Evolutionary conservation across 2,797 vertebrate genomes (phyloP), one percentile per base, ranked within the genome.

Genomic region (Neosilurus mollespiculum): DNA sequence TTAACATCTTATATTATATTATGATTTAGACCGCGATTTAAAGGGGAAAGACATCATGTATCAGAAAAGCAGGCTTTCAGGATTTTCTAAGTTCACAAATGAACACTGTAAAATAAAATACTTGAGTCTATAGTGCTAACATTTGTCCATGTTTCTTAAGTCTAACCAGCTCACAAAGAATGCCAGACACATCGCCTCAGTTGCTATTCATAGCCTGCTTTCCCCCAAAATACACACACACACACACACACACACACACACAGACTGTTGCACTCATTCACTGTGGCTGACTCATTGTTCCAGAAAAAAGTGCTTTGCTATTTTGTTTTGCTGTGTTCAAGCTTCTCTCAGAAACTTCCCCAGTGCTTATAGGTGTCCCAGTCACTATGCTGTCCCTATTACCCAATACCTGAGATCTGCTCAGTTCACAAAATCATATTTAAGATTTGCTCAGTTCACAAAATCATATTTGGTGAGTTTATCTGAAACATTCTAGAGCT

Each of bases 251-350:
- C 51, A 43, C 4, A 22, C 30, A 10, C 20, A 24, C 59, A 26
- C 24, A 3, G n/a, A 53, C 43, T 51, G 49, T 20, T 30, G n/a
- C 37, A n/a, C 62, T 43, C 58, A 61, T 71, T 79, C 77, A 62
- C 53, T n/a, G 54, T 67, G 53, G 43, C 73, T 86, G 87, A 82
- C 72, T 88, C 87, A 86, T 65, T 49, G 24, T n/a, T 51, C 77
- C 71, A 65, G 56, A 82, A 83, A 53, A 72, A 53, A n/a, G 18
- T 49, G n/a, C 30, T 37, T 59, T 72, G 53, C 81, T 71, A 75
- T 84, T 80, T 77, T 77, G 66, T 64, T 73, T 75, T 70, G 62
- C 70, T 64, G 59, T 75, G 61, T 26, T 8, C 72, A 76, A 18
- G 1, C 59, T 69, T 20, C 16, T 9, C 34, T 34, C n/a, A 2